A percentile compares a stretch with the other conserved stretches of the same genome.
These are phyloP conservation scores for Clarias pachynema DNA, from an alignment of 2,797 vertebrate species.

Conservation along the genomic window DNA sequence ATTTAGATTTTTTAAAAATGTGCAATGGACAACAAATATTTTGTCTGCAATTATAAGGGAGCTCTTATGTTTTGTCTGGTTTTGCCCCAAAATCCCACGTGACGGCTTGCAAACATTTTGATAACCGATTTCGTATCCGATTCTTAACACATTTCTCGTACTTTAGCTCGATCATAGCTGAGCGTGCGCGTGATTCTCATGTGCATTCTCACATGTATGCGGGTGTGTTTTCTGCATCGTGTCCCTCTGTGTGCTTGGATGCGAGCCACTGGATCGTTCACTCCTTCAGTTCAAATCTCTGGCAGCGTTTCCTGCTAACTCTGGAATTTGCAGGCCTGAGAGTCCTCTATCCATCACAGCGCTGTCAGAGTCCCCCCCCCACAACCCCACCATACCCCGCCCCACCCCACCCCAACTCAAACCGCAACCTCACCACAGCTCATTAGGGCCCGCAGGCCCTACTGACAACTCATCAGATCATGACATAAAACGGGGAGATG, in stretches of 20 bases:
- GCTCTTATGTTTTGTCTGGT: background rate
- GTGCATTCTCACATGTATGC: conserved; percentile 1
- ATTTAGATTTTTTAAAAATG: background rate
- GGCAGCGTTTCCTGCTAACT: conserved; percentile 75
- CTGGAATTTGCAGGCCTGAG: conserved; percentile 76
- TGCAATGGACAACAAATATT: too few species aligned
- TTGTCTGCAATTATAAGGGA: background rate
- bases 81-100: background rate
- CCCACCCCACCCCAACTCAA: conserved; percentile 46
- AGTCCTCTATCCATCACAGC: conserved; percentile 75
- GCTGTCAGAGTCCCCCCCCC: conserved; percentile 64
- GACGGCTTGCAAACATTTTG: background rate
- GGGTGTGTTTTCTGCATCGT: conserved; percentile 52
- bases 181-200: conserved; percentile 52
- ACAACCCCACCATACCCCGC: conserved; percentile 42
- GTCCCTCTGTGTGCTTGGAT: conserved; percentile 65
- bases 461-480: conserved; percentile 85
- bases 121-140: background rate
- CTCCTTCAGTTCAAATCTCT: conserved; percentile 67
- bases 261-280: conserved; percentile 64
- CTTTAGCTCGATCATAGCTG: background rate
- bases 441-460: conserved; percentile 77
- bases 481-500: conserved; percentile 75
- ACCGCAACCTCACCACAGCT: conserved; percentile 72
- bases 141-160: background rate